Conservation (phyloP, 2,888 invertebrate species). For the Siphonodentalium dalli region DNA sequence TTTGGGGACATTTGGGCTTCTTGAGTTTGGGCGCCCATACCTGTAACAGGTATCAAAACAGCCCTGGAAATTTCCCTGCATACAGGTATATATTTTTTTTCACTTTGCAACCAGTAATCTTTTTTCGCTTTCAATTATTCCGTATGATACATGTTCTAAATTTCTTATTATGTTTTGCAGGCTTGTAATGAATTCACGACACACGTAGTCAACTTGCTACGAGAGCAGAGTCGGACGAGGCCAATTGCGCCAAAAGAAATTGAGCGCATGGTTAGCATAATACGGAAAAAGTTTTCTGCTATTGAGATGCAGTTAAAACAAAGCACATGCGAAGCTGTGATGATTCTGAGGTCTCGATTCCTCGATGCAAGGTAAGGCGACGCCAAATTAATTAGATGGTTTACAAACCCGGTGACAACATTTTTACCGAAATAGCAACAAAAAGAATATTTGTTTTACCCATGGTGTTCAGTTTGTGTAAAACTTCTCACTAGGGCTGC, state of each 20-base stretch:
- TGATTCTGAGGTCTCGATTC: slow-evolving; percentile 91
- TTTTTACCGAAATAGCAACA: not conserved
- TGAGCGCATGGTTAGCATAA: slow-evolving; percentile 72
- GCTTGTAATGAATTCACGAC: slow-evolving; percentile 99
- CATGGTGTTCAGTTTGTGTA: not conserved
- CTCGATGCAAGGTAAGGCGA: slow-evolving; percentile 73
- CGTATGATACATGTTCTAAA: too few relatives aligned
- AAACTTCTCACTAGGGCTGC: too few relatives aligned
- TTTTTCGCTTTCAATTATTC: not conserved
- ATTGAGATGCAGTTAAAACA: slow-evolving; percentile 88
- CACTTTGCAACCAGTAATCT: slow-evolving; percentile 1
- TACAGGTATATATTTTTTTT: not conserved
- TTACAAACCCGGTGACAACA: too few relatives aligned
- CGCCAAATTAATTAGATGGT: too few relatives aligned
- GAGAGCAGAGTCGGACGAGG: slow-evolving; percentile 95
- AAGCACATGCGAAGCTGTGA: slow-evolving; percentile 99
- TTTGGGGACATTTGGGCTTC: too few relatives aligned
- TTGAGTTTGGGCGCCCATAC: too few relatives aligned
- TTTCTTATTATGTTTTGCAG: slow-evolving; percentile 61
- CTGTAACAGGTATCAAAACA: too few relatives aligned
- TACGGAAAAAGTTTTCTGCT: slow-evolving; percentile 66
- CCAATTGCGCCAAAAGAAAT: slow-evolving; percentile 99
- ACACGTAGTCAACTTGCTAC: slow-evolving; percentile 97
- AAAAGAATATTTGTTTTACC: not conserved
- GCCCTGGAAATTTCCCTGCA: not conserved